These are phyloP conservation scores for Acestrorhynchus altus DNA, from an alignment of 2,797 vertebrate genomes.

Conservation along the genomic window DNA sequence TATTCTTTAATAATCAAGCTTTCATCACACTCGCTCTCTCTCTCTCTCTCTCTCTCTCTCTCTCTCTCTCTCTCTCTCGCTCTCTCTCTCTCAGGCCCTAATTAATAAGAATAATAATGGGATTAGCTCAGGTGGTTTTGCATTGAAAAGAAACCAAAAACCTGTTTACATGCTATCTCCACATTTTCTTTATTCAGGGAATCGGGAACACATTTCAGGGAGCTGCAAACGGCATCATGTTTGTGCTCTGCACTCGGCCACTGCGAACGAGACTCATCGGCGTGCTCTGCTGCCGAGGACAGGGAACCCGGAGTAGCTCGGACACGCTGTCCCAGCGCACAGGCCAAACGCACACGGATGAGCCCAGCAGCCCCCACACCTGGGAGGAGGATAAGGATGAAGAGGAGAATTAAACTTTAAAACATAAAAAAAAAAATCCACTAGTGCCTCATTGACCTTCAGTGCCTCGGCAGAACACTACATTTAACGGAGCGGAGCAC, in stretches of 20 bases:
- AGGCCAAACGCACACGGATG: conserved; percentile 48
- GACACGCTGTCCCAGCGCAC: conserved; percentile 21
- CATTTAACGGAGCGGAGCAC: background rate
- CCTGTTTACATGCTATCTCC: background rate
- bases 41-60: no score
- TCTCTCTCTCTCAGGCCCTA: no score
- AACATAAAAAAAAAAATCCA: background rate
- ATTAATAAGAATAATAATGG: no score
- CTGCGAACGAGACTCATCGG: conserved; percentile 81
- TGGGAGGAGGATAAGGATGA: conserved; percentile 59
- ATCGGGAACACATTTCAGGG: conserved; percentile 96
- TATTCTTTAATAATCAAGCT: no score
- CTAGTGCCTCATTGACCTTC: conserved; percentile 28
- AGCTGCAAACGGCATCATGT: conserved; percentile 95
- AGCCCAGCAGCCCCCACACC: conserved; percentile 14
- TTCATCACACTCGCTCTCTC: no score
- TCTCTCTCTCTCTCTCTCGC: no score
- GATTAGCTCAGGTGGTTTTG: no score
- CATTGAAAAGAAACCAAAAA: background rate
- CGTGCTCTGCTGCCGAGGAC: conserved; percentile 74
- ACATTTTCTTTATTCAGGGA: conserved; percentile 70
- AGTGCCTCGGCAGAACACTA: conserved; percentile 8
- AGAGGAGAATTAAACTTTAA: conserved; percentile 50
- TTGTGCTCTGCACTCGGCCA: conserved; percentile 85
- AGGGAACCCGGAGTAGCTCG: background rate